Percentiles rank a stretch among this genome's conserved stretches.
phyloP scores from a whole-genome alignment of 2,113 vertebrate genomes.

The Indicator maculatus region DNA sequence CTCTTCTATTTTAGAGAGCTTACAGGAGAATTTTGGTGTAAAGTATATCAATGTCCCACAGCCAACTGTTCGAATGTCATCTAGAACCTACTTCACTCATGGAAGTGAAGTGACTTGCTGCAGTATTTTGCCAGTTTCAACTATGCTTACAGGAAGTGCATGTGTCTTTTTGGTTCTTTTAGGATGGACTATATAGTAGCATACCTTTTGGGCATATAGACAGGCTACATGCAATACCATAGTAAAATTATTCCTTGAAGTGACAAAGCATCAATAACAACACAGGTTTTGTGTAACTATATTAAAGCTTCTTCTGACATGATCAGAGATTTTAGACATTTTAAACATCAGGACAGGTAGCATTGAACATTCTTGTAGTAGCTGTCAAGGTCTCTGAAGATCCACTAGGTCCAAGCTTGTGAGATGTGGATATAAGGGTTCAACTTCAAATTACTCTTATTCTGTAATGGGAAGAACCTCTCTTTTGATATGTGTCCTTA shows the following conservation, averaged over 20 bases:
- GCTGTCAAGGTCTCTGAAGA: background rate
- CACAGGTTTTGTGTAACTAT: background rate
- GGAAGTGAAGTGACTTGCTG: background rate
- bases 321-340: background rate
- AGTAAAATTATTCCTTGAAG: background rate
- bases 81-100: background rate
- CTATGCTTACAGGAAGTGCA: background rate
- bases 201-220: background rate
- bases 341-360: background rate
- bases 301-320: background rate
- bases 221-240: background rate
- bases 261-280: background rate
- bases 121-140: background rate
- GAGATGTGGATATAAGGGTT: background rate
- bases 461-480: background rate
- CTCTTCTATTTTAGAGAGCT: background rate
- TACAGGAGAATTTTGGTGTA: background rate
- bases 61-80: background rate
- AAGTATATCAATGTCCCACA: fast-evolving
- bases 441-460: background rate
- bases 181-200: background rate
- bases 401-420: background rate
- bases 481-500: background rate
- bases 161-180: background rate
- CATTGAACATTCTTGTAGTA: background rate